These are phyloP conservation scores for Porites lutea DNA, from an alignment of 64 coral and sea anemone species.

Conservation along the genomic window DNA sequence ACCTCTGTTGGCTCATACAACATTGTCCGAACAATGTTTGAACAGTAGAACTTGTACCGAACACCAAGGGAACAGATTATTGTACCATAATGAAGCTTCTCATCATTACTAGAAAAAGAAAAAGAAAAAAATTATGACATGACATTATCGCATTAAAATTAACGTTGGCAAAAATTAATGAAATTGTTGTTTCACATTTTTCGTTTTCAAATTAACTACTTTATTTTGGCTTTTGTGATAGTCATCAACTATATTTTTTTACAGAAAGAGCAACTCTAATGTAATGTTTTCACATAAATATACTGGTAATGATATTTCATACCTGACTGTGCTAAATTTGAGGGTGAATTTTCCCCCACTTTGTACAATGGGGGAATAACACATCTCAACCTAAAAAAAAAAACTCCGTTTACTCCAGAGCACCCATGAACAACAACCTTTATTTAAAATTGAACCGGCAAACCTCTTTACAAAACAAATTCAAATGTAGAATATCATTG, in stretches of 20 bases:
- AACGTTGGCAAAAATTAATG: no score
- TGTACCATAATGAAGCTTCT: conserved; percentile 89
- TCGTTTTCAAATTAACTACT: no score
- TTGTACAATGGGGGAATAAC: conserved; percentile 96
- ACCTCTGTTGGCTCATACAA: conserved; percentile 96
- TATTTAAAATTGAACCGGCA: background rate
- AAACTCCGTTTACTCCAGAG: background rate
- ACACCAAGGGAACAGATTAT: conserved; percentile 99
- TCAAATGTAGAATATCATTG: background rate
- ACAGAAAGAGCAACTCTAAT: background rate
- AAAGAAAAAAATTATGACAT: background rate
- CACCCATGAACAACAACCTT: background rate
- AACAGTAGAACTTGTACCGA: conserved; percentile 97
- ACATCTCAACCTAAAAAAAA: conserved; percentile 94
- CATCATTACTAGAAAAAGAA: conserved; percentile 79
- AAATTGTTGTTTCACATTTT: no score
- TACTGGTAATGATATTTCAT: background rate
- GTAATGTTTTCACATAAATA: background rate
- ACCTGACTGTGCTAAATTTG: conserved; percentile 97
- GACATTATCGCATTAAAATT: background rate
- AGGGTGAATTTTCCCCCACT: conserved; percentile 96
- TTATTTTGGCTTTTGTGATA: no score
- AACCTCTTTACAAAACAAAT: background rate
- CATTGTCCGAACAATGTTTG: conserved; percentile 97
- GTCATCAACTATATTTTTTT: background rate